These are phyloP conservation scores for Aphidius gifuensis DNA, from an alignment of 1,140 invertebrate species.

Conservation along the genomic window DNA sequence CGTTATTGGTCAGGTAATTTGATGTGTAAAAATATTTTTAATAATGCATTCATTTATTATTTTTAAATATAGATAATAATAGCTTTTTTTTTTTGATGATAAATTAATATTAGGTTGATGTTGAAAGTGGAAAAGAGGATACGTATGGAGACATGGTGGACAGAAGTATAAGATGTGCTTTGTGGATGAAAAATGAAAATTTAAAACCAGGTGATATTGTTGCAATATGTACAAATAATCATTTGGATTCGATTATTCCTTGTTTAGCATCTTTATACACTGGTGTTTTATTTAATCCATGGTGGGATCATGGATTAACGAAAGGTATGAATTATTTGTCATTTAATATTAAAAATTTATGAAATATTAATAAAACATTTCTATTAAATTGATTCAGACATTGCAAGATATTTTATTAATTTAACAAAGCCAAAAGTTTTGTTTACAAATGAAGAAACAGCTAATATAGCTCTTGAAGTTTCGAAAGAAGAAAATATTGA, in stretches of 20 bases:
- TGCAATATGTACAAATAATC: conserved; percentile 50
- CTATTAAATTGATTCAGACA: conserved; percentile 30
- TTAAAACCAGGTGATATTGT: conserved; percentile 49
- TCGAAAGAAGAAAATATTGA: conserved; percentile 25
- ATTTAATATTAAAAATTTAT: conserved; percentile 6
- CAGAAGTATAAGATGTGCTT: conserved; percentile 47
- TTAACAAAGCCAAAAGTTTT: conserved; percentile 45
- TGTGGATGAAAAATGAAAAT: conserved; percentile 47
- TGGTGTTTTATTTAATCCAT: conserved; percentile 37
- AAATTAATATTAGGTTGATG: conserved; percentile 43
- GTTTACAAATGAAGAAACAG: conserved; percentile 35
- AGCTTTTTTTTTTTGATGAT: too few relatives aligned
- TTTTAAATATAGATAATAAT: neutral
- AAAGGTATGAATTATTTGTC: conserved; percentile 9
- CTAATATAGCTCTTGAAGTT: conserved; percentile 29
- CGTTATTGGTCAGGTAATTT: conserved; percentile 27
- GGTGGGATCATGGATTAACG: conserved; percentile 28
- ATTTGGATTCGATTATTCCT: conserved; percentile 50
- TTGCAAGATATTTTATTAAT: conserved; percentile 37
- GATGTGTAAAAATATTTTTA: neutral
- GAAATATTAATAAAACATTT: conserved; percentile 7
- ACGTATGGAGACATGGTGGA: conserved; percentile 44
- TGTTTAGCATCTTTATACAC: conserved; percentile 49
- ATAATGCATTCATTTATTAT: too few relatives aligned
- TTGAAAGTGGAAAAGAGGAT: conserved; percentile 46